Base-by-base conservation (phyloP, 2,113 vertebrate species). In the Raja brachyura region DNA sequence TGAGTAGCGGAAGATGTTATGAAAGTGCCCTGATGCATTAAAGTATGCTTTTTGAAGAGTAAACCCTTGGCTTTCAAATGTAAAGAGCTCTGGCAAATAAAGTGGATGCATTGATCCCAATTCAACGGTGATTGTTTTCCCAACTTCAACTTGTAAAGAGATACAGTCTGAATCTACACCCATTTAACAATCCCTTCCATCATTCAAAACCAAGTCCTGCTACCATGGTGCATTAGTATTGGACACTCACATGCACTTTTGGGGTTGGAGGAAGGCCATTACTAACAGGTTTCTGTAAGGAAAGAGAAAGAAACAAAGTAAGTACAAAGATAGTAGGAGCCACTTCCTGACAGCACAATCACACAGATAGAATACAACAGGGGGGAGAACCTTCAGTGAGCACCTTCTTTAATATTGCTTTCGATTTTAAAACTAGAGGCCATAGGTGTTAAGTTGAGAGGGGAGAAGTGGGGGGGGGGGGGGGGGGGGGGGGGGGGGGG, bases 241-340 rank as follows among this genome's bases (percentile, higher is more conserved):
- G 90, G 76, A 94, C 95, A 98, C 98, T 99, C 95, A 99, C 99
- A 73, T 99, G 99, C 25, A 99, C 99, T 98, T 99, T 99, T 93
- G 99, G 99, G 66, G 99, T 99, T 48, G 99, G 99, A 93, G 99
- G 99, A 93, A 99, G 97, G 93, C 98, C 99, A 1, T 99, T 99
- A 93, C 98, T 98, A 95, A 98, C 96, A 16, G 98, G 98, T 95
- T 98, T 98, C 99, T 99, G 94, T 56, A 88, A 83, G 48, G 39
- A 94, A 94, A 95, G 10, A 48, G 33, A n/a, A 93, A 90, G 25
- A 22, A 70, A 75, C 68, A 31, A 14, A 18, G 16, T 61, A 39
- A 33, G 33, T 54, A n/a, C 11, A 75, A 13, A 59, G 3, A 3
- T 66, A 88, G 0, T 18, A n/a, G 18, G 66, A 68, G 66, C 66